phyloP scores from a whole-genome alignment of 2,113 vertebrate genomes.

The Harpagus bidentatus region DNA sequence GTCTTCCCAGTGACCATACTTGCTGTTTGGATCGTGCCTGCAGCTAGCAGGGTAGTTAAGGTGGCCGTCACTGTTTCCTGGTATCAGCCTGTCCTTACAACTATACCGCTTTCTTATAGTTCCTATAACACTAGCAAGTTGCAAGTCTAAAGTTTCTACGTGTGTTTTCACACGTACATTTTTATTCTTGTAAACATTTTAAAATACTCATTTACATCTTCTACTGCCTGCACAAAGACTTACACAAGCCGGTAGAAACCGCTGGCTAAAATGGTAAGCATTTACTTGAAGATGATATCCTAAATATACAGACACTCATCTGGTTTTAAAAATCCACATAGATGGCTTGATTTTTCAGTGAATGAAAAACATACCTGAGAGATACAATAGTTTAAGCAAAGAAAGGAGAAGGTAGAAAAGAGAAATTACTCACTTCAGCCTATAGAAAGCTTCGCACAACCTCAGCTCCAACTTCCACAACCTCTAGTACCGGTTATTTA shows the following conservation, averaged over 20 bases:
- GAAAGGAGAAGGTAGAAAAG: neutral
- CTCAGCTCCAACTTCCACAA: neutral
- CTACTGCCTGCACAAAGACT: neutral
- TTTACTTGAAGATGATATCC: neutral
- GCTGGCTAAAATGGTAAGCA: neutral
- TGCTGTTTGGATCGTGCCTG: neutral
- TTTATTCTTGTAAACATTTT: neutral
- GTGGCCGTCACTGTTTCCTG: fast-evolving
- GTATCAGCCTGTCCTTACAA: neutral
- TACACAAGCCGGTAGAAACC: neutral
- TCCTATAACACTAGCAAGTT: neutral
- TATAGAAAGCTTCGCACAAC: neutral
- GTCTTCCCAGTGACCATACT: neutral
- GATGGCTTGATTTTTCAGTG: neutral
- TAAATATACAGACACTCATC: neutral
- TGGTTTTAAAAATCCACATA: neutral
- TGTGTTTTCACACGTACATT: neutral
- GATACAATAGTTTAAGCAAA: neutral
- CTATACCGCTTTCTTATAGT: neutral
- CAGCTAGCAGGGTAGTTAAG: neutral
- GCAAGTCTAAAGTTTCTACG: neutral
- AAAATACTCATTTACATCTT: neutral
- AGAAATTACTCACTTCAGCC: neutral
- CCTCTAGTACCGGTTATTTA: neutral
- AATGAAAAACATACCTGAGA: neutral